Evolutionary conservation across 2,888 invertebrate genomes (phyloP), one percentile per base, ranked within the genome.

Genomic region (Andrena praecox): DNA sequence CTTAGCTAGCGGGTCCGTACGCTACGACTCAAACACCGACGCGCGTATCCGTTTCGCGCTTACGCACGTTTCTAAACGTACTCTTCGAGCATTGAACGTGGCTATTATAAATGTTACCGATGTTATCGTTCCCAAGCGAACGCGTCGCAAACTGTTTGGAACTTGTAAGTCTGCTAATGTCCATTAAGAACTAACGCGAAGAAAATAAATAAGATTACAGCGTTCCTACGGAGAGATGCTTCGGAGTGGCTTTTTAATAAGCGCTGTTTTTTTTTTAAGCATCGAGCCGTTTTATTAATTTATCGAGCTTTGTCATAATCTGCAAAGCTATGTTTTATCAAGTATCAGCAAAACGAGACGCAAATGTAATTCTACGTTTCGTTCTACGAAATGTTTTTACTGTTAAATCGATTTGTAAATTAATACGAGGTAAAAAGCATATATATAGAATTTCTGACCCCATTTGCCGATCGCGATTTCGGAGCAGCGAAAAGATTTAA

Each of bases 1-100:
- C 64, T 85, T 82, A 76, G 80, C 84, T 88, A 85, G 75, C 67
- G n/a, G n/a, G 52, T 48, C 76, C 79, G 64, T 79, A 62, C 76
- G 0, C 87, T 88, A 73, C 10, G 63, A 50, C 27, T 16, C 63
- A 20, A 52, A 33, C 20, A 52, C 16, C 42, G 5, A 16, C 20
- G 16, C 42, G 5, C 4, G 0, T 42, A 16, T 5, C 42, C 1
- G 42, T 16, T 16, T 42, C 42, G 16, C 4, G 1, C 4, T 1
- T 16, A 1, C 42, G 4, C 5, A 52, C 1, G n/a, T 16, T 16
- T 35, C 1, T 27, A 31, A 31, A 10, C n/a, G 10, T 62, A 5
- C 8, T 54, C 33, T 29, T 62, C 12, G 33, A 63, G 42, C 24
- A 24, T 12, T 12, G 35, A 35, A 10, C 35, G 0, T 1, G 35